A percentile compares a stretch with the other conserved stretches of the same genome.
These are phyloP conservation scores for Yponomeuta malinellus DNA, from an alignment of 2,888 invertebrate genomes.

Conservation along the genomic window DNA sequence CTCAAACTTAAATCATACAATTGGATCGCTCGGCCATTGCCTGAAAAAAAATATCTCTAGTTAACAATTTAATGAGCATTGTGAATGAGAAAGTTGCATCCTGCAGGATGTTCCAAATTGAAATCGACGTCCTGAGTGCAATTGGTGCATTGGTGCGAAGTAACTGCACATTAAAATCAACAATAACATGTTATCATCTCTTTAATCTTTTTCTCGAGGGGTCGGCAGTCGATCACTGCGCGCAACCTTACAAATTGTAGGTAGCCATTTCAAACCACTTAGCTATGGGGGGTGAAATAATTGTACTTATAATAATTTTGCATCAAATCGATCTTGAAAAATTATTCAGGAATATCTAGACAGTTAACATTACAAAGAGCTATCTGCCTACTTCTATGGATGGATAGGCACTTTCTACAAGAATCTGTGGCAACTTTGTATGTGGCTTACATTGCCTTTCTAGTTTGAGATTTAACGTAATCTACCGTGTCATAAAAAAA, in stretches of 20 bases:
- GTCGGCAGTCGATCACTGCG: conserved; percentile 27
- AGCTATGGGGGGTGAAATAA: no score
- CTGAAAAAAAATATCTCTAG: conserved; percentile 34
- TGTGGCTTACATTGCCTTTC: no score
- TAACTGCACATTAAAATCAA: conserved; percentile 69
- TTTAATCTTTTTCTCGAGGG: not conserved
- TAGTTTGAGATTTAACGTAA: no score
- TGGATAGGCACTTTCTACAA: no score
- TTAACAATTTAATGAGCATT: conserved; percentile 38
- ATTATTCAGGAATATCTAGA: no score
- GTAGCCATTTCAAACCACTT: conserved; percentile 24
- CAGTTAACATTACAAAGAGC: no score
- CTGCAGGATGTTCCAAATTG: conserved; percentile 70
- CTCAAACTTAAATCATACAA: conserved; percentile 8
- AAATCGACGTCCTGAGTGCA: conserved; percentile 65
- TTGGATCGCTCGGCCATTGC: conserved; percentile 10
- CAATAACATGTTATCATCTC: conserved; percentile 31
- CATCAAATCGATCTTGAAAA: no score
- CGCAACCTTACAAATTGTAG: not conserved
- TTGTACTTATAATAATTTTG: no score
- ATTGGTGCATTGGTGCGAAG: conserved; percentile 53
- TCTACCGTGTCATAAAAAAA: no score
- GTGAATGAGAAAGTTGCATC: conserved; percentile 43
- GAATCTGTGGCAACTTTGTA: no score
- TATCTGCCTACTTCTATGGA: no score